Evolutionary conservation across 2,113 vertebrate species (phyloP), one percentile per base, ranked within the genome.

Genomic region (Toxostoma redivivum): DNA sequence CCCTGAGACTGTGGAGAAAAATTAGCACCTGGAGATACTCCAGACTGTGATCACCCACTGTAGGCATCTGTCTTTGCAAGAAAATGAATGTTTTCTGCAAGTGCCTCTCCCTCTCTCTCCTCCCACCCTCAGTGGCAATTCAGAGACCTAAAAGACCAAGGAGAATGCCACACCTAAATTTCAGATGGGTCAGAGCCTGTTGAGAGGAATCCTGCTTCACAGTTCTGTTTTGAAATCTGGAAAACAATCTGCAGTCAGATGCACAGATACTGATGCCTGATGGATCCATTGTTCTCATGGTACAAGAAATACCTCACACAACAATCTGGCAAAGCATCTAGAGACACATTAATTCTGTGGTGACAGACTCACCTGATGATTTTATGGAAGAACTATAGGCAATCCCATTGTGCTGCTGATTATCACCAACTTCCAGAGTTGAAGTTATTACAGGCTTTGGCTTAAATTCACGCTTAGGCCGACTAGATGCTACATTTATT

Each of bases 381-480:
- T 98, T 99, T 53, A 98, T 53, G 4, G 98, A 98, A 45, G 98
- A 97, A 79, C 95, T 93, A 78, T 97, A 96, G 15, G 98, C 94
- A 76, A 99, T 94, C 25, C 98, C 98, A 64, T 99, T 99, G 92
- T 98, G 98, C 77, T 98, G 98, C 69, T 95, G 97, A 96, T 95
- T 98, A 91, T 98, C 98, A 80, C 95, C 92, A 4, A 93, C 51
- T 81, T 99, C 98, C 15, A 98, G 88, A 47, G 97, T 97, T 83
- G 97, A 97, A 81, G 96, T 97, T 70, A 98, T 95, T 64, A 97
- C 70, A 9, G 98, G 98, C 95, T 98, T 98, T 64, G 98, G 97
- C 87, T 98, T 98, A 87, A 98, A 99, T 66, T 99, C 98, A 56
- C 98, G 97, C 88, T 95, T 99, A 77, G 99, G 98, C n/a, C 96